Conservation (phyloP, 2,113 vertebrate species). For the Pogonocichla stellata region DNA sequence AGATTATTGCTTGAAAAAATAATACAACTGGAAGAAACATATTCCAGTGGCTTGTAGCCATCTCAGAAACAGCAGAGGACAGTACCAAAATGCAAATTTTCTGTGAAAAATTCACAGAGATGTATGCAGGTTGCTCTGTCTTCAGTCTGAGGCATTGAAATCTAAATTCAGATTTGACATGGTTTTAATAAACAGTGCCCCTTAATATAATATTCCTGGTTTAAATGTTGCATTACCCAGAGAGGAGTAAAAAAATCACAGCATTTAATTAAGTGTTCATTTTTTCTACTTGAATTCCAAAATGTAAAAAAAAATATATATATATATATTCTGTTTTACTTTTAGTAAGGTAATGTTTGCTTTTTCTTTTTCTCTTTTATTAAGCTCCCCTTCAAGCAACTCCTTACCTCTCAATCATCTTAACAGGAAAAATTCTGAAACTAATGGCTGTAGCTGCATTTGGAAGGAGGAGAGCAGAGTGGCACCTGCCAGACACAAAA, state of each 20-base stretch:
- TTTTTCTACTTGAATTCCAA: neutral
- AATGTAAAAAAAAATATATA: neutral
- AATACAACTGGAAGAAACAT: neutral
- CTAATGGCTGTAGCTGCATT: neutral
- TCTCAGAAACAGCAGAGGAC: neutral
- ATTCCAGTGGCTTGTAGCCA: neutral
- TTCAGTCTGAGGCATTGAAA: neutral
- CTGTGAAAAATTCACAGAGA: neutral
- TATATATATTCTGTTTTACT: neutral
- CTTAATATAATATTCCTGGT: neutral
- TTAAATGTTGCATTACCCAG: neutral
- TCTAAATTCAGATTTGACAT: neutral
- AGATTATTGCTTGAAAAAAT: neutral
- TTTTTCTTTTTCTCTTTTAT: neutral
- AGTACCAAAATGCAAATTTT: neutral
- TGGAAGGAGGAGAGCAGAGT: neutral
- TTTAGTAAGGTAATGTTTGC: neutral
- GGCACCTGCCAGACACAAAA: neutral
- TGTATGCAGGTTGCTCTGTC: neutral
- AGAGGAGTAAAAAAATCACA: neutral
- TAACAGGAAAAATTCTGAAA: neutral
- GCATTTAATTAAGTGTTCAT: neutral
- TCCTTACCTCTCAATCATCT: neutral
- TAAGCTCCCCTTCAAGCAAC: neutral
- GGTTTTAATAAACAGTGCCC: neutral